These are phyloP conservation scores for Decapterus maruadsi DNA, from an alignment of 2,797 vertebrate genomes.

Conservation along the genomic window DNA sequence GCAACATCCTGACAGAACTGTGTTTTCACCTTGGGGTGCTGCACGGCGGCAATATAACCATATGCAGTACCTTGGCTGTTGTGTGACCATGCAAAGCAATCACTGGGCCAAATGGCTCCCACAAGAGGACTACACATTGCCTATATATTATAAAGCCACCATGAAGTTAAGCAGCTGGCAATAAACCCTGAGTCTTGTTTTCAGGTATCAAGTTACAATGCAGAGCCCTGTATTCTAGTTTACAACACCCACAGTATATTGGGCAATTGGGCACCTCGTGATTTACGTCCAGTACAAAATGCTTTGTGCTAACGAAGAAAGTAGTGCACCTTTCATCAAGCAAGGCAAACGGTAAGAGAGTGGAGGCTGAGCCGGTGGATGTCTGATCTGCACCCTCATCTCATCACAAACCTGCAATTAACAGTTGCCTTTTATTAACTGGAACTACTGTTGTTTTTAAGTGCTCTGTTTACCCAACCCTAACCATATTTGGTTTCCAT, in stretches of 20 bases:
- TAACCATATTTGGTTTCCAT: background rate
- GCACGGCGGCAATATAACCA: slow-evolving; percentile 1
- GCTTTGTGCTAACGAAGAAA: background rate
- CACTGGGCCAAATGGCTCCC: slow-evolving; percentile 18
- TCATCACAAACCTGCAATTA: background rate
- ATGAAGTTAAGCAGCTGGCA: background rate
- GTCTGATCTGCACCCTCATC: background rate
- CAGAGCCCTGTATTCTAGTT: background rate
- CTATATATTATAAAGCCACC: background rate
- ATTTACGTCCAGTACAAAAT: background rate
- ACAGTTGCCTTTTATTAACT: background rate
- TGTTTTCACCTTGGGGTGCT: slow-evolving; percentile 18
- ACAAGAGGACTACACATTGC: background rate
- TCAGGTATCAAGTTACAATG: background rate
- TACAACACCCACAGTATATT: background rate
- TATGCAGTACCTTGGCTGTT: slow-evolving; percentile 11
- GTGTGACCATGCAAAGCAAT: slow-evolving; percentile 10
- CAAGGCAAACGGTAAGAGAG: background rate
- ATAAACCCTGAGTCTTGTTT: slow-evolving; percentile 15
- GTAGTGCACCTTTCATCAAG: background rate
- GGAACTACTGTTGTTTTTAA: background rate
- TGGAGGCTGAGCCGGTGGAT: background rate
- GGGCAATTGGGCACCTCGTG: background rate
- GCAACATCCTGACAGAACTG: background rate
- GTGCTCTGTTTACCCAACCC: background rate